A percentile compares a stretch with the other conserved stretches of the same genome.
Evolutionary conservation across 2,888 invertebrate species (phyloP).

Genomic region (Ceriagrion tenellum): DNA sequence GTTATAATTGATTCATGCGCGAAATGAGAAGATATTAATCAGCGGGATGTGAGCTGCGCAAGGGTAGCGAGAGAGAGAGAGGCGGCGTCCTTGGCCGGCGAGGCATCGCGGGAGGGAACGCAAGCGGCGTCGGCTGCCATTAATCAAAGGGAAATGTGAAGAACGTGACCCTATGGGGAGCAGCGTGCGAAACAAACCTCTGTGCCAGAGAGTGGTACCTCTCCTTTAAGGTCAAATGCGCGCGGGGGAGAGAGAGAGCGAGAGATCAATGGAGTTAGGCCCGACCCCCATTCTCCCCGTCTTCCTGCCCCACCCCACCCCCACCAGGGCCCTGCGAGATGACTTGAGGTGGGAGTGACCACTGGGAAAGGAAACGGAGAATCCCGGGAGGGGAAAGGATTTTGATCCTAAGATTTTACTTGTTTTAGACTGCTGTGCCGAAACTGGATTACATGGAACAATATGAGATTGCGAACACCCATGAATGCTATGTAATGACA

Average conservation of each 20-base stretch:
- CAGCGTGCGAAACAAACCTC: neutral
- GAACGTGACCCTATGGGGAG: neutral
- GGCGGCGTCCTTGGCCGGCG: neutral
- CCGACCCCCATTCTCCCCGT: neutral
- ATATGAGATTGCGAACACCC: no score
- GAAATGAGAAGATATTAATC: neutral
- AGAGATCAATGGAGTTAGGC: slow-evolving; percentile 1
- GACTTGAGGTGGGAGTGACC: neutral
- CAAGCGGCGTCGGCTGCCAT: neutral
- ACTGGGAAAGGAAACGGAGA: neutral
- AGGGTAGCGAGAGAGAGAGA: no score
- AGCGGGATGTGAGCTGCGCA: neutral
- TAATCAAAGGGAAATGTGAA: neutral
- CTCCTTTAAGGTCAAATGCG: slow-evolving; percentile 13
- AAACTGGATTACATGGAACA: no score
- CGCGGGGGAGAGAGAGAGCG: neutral
- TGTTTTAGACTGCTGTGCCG: no score
- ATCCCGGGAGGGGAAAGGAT: no score
- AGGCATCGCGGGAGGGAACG: neutral
- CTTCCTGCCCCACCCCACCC: no score
- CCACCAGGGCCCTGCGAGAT: neutral
- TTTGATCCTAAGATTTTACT: no score
- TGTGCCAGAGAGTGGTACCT: neutral
- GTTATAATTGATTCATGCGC: neutral
- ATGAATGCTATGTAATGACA: no score